Evolutionary conservation across 2,797 vertebrate species (phyloP), one percentile per base, ranked within the genome.

Genomic region (Hemitrygon akajei): DNA sequence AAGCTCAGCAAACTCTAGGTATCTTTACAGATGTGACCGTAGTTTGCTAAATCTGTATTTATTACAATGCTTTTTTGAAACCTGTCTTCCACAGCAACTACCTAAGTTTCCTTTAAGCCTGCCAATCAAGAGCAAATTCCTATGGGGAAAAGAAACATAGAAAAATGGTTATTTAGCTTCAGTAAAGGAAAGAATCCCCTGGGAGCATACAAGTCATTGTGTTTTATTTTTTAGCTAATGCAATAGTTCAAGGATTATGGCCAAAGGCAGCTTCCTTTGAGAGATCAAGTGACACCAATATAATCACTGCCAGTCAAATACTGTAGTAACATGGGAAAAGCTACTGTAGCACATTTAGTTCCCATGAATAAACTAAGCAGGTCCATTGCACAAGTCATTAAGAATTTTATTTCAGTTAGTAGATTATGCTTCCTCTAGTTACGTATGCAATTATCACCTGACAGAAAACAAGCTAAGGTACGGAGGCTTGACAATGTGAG

Each of bases 251-350:
- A 93, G 6, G 91, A 93, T 93, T 76, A 93, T 93, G 69, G 69
- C 91, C 71, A 93, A 93, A 93, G 91, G 91, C 69, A 75, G 47
- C 91, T 93, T n/a, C 69, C 91, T 93, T 93, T 56, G 91, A 93
- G 91, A 93, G 91, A 93, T 93, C 91, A 93, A 76, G 71, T 56
- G 66, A 76, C 91, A 76, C 73, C 47, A 76, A 75, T 75, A 56
- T 71, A 76, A 93, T 93, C 47, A 73, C 40, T 76, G 71, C 91
- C 73, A 76, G 91, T 93, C 91, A 93, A 89, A 16, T 47, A 47
- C 47, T 47, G 47, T 63, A 0, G 66, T 22, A 22, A 69, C 60
- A 37, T 60, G 69, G 91, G 25, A 56, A 75, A 93, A 56, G 71
- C 71, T 58, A 93, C 91, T 16, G 91, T 27, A 93, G 71, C 71